Evolutionary conservation across 2,797 vertebrate species (phyloP).

Genomic region (Sebastes alutus): DNA sequence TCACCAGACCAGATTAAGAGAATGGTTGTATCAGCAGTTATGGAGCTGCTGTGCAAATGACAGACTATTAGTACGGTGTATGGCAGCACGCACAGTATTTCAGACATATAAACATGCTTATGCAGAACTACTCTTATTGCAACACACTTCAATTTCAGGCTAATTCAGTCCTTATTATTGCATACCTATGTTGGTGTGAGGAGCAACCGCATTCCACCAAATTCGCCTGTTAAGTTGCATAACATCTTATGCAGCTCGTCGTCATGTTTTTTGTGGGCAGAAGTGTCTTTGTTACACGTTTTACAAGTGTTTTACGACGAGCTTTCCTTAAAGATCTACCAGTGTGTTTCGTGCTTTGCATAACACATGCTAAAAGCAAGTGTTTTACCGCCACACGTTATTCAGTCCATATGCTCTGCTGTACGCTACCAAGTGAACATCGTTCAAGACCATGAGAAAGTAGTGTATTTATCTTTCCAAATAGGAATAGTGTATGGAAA

Average conservation of each 20-base stretch:
- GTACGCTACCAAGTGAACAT: conserved; percentile 1
- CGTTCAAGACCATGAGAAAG: conserved; percentile 7
- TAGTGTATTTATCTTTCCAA: background rate
- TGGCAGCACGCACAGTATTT: conserved; percentile 54
- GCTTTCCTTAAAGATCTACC: conserved; percentile 29
- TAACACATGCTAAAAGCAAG: conserved; percentile 6
- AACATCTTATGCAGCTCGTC: conserved; percentile 10
- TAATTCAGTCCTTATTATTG: conserved; percentile 40
- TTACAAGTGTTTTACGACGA: conserved; percentile 44
- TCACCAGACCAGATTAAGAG: conserved; percentile 74
- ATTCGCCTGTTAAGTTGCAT: conserved; percentile 24
- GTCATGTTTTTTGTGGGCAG: conserved; percentile 34
- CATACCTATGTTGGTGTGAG: conserved; percentile 6
- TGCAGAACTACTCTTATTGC: conserved; percentile 26
- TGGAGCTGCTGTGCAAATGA: conserved; percentile 69
- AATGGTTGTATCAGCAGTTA: conserved; percentile 78
- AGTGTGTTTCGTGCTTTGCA: background rate
- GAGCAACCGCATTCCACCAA: conserved; percentile 20
- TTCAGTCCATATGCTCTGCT: conserved; percentile 27
- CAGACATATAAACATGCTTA: conserved; percentile 54
- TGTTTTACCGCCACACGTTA: background rate
- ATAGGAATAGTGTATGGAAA: conserved; percentile 62
- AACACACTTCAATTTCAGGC: conserved; percentile 30
- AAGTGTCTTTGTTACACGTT: conserved; percentile 40
- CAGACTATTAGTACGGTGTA: conserved; percentile 60